Percentiles rank a stretch among this genome's conserved stretches.
phyloP scores from a whole-genome alignment of 1,140 invertebrate genomes.

The Calliphora vicina region DNA sequence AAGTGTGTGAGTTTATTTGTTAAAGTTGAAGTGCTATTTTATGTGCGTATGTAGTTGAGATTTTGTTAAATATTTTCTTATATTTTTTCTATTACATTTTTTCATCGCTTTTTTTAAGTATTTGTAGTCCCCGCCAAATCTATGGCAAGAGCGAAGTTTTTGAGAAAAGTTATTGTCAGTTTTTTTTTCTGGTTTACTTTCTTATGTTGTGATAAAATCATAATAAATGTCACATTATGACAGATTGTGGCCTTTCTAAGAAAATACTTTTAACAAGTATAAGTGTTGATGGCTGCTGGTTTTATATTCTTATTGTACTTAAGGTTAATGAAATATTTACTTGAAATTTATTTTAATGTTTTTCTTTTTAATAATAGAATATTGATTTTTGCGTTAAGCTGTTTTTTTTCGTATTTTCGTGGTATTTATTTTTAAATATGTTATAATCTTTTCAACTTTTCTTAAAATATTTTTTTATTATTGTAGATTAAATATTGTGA shows the following conservation, averaged over 20 bases:
- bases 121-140: not conserved
- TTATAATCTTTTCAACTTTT: too few relatives aligned
- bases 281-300: not conserved
- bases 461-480: too few relatives aligned
- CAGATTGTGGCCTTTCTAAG: not conserved
- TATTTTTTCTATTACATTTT: not conserved
- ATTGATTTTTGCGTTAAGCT: too few relatives aligned
- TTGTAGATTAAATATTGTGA: too few relatives aligned
- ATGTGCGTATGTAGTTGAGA: not conserved
- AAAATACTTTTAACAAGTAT: not conserved
- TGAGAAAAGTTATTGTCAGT: not conserved
- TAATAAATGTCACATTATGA: conserved; percentile 7
- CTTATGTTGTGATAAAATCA: not conserved
- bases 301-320: not conserved
- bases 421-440: too few relatives aligned
- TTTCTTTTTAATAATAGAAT: not conserved
- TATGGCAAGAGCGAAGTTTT: not conserved
- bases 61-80: not conserved
- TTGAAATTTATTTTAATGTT: not conserved
- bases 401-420: too few relatives aligned
- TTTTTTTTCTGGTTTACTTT: not conserved
- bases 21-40: not conserved
- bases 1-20: not conserved
- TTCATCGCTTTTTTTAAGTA: not conserved
- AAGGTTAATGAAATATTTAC: not conserved